Conservation (phyloP, 2,113 vertebrate genomes). For the Felis catus region DNA sequence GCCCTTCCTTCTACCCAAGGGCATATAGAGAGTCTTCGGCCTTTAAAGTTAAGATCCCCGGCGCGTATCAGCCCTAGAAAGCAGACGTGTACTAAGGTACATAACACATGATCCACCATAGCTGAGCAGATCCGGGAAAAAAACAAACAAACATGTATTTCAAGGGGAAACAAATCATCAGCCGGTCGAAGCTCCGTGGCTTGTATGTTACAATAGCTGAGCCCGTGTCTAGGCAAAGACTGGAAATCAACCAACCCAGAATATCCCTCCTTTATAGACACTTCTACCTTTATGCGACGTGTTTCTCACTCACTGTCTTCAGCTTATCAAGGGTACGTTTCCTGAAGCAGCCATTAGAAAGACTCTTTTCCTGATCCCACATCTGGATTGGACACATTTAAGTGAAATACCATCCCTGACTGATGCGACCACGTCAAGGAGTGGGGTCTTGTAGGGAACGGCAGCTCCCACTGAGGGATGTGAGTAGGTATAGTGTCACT, state of each 20-base stretch:
- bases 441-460: neutral
- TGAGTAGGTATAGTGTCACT: neutral
- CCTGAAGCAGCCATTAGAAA: neutral
- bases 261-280: neutral
- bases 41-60: neutral
- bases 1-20: neutral
- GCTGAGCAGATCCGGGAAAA: neutral
- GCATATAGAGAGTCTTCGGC: neutral
- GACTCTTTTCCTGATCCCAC: neutral
- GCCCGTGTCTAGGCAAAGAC: neutral
- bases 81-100: neutral
- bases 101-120: neutral
- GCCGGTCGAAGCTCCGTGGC: neutral
- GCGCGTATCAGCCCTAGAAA: neutral
- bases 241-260: neutral
- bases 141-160: neutral
- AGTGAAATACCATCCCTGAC: neutral
- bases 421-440: neutral
- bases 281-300: neutral
- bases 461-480: neutral
- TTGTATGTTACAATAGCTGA: neutral
- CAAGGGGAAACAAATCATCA: neutral
- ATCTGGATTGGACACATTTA: neutral
- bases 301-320: neutral
- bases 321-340: neutral